Base-by-base conservation (phyloP, 2,113 vertebrate species). In the Etia nguti region DNA sequence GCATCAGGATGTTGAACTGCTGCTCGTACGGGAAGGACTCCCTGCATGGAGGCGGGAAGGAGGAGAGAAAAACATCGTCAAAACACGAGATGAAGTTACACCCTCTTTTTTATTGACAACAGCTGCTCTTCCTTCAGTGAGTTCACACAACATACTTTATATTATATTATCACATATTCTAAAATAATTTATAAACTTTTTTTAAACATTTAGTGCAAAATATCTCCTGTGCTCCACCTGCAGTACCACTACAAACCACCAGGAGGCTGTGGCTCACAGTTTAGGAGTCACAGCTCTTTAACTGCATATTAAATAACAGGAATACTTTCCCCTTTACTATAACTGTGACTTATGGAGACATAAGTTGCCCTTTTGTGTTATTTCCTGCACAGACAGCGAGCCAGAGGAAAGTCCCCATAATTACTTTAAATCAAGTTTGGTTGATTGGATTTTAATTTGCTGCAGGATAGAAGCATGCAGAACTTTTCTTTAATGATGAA, bases 1-100 rank as follows among this genome's bases (percentile, higher is more conserved):
- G 97, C 98, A 99, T 99, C 92, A 99, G 96, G 96, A 99, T 99
- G 96, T 97, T 98, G 92, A 99, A 99, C 91, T 99, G 98, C 90
- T 98, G 98, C 90, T 99, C 98, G 84, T 97, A 98, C 80, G 97
- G 97, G 95, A 99, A 99, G 31, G 97, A 98, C 92, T 99, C 98
- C 87, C 98, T 99, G 95, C 62, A 90, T 94, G 85, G 90, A 9
- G 62, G 86, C 6, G 4, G 10, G 46, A 20, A 31, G 4, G 46
- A 50, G 10, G 41, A 73, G 38, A 46, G 38, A 73, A 73, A 73
- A 26, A 43, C 34, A n/a, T 22, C 1, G 6, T 65, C 60, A 65
- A 20, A 65, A 38, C 60, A 65, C 2, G 6, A 65, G 62, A 68
- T 22, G 34, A 38, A 8, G 62, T 22, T 41, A 41, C 34, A 68